These are phyloP conservation scores for Corythaeola cristata DNA, from an alignment of 2,113 vertebrate species.

Conservation along the genomic window DNA sequence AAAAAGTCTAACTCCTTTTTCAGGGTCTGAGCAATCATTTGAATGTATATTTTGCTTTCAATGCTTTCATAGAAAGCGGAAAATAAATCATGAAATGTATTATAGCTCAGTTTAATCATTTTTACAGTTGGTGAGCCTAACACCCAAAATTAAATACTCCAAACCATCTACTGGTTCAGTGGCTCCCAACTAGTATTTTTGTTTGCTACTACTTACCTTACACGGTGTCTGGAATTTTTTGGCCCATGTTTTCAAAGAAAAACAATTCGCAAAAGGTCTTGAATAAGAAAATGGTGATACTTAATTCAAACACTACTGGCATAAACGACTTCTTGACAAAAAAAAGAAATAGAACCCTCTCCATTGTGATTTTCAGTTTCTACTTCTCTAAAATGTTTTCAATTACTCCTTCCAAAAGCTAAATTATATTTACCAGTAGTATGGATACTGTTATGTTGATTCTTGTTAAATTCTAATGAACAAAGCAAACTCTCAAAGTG, in stretches of 20 bases:
- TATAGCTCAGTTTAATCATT: conserved; percentile 6
- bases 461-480: neutral
- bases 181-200: neutral
- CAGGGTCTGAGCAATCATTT: neutral
- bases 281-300: neutral
- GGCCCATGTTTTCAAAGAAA: neutral
- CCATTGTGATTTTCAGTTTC: neutral
- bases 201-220: neutral
- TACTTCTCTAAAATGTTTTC: neutral
- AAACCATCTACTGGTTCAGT: neutral
- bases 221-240: neutral
- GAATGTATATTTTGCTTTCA: neutral
- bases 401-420: neutral
- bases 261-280: neutral
- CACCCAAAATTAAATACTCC: neutral
- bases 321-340: neutral
- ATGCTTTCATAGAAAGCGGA: neutral
- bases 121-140: conserved; percentile 3
- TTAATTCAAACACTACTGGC: neutral
- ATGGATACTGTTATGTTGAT: neutral
- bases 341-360: neutral
- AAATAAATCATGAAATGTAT: conserved; percentile 31
- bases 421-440: neutral
- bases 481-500: neutral
- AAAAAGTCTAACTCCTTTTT: neutral